Base-by-base conservation (phyloP, 2,797 vertebrate genomes). In the Myotis planiceps region DNA sequence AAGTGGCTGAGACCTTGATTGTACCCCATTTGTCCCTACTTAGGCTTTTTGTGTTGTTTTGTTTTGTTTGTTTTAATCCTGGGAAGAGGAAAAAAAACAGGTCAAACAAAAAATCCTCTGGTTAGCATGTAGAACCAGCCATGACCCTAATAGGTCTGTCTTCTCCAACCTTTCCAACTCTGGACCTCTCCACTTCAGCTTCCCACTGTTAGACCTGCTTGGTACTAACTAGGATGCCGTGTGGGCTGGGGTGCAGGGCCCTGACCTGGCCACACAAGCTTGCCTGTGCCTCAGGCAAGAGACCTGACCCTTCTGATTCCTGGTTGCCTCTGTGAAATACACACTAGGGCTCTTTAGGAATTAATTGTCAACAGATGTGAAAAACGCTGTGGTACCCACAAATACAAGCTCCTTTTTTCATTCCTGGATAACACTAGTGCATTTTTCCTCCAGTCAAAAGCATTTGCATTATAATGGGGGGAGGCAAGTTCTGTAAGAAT, bases 21-120 rank as follows among this genome's bases (percentile, higher is more conserved):
- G 16, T 21, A 53, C 10, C 49, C 37, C 15, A 29, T 42, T 55
- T 60, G 49, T 71, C 83, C 60, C 55, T 42, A 83, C 37, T 87
- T 81, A 74, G 51, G 42, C 10, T 47, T 49, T 71, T 90, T 95
- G 76, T 49, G 66, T 90, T 95, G 76, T 53, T 89, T 66, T 39
- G 55, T 71, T 92, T 93, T 91, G 42, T 65, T 89, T 94, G 42
- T 65, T 90, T 94, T 81, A 84, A 72, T 82, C 4, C 27, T 65
- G 18, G 6, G 32, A 69, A 16, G 23, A 19, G 37, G 3, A 23
- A 7, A 45, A 45, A 34, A 34, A 90, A 25, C 51, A n/a, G 21
- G 47, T 63, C 45, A 68, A 74, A 84, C 45, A 27, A 63, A 94
- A 94, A 71, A 45, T 45, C n/a, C 19, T 69, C 55, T 80, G 45